Percentiles rank a stretch among this genome's conserved stretches.
Evolutionary conservation across 2,113 vertebrate species (phyloP).

Genomic region (Emydocephalus ijimae): DNA sequence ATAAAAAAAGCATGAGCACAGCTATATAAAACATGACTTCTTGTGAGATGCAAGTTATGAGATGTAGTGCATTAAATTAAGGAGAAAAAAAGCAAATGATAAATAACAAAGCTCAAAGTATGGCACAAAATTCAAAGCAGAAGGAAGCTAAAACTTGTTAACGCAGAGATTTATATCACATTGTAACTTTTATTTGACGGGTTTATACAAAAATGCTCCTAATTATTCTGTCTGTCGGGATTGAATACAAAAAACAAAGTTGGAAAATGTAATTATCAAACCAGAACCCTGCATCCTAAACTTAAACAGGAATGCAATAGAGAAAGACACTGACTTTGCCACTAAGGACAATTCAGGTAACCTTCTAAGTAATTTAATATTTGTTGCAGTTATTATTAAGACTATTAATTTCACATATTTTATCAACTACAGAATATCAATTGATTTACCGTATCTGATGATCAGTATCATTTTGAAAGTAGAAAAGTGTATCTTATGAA

Average conservation of each 20-base stretch:
- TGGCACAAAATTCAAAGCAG: constrained; percentile 15
- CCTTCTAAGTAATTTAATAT: not conserved
- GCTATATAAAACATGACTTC: constrained; percentile 39
- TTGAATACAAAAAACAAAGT: not conserved
- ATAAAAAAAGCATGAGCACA: constrained; percentile 68
- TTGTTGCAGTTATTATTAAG: not conserved
- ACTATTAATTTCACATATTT: not conserved
- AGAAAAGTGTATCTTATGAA: not conserved
- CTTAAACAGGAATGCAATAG: not conserved
- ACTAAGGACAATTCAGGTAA: not conserved
- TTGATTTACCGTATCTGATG: not conserved
- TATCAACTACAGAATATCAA: not conserved
- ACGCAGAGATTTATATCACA: not conserved
- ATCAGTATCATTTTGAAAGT: not conserved
- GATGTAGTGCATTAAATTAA: constrained; percentile 40
- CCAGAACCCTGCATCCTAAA: not conserved
- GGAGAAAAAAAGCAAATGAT: constrained; percentile 14
- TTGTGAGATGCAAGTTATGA: constrained; percentile 23
- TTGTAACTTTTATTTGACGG: not conserved
- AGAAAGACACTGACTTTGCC: not conserved
- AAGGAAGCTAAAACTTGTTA: not conserved
- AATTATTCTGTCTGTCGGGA: not conserved
- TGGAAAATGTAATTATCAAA: not conserved
- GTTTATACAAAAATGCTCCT: not conserved
- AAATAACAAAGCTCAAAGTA: constrained; percentile 37